Evolutionary conservation across 2,888 invertebrate species (phyloP).

Genomic region (Beris morrisii): DNA sequence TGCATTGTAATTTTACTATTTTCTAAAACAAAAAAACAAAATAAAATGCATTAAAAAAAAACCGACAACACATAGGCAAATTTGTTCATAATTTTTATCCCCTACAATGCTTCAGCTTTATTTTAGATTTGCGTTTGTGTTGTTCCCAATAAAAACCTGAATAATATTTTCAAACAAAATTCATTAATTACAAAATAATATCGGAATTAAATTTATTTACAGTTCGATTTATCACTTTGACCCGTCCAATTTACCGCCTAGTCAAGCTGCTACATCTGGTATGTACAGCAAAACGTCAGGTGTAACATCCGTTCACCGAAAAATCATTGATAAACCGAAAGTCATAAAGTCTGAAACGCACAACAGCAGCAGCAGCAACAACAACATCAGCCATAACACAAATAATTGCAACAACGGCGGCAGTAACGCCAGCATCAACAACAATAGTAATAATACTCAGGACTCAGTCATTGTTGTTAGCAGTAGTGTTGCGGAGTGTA

Average conservation of each 20-base stretch:
- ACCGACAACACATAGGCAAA: not conserved
- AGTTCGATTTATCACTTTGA: slow-evolving; percentile 57
- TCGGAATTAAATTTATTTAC: slow-evolving; percentile 41
- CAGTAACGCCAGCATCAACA: not conserved
- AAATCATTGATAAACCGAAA: slow-evolving; percentile 20
- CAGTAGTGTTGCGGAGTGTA: slow-evolving; percentile 2
- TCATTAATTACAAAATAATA: not conserved
- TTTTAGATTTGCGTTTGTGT: not conserved
- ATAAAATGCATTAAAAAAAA: slow-evolving; percentile 1
- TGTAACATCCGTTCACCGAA: slow-evolving; percentile 23
- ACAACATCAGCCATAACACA: slow-evolving; percentile 14
- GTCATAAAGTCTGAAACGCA: slow-evolving; percentile 20
- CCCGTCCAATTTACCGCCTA: slow-evolving; percentile 56
- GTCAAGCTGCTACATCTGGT: slow-evolving; percentile 48
- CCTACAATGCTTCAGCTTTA: not conserved
- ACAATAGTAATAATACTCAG: slow-evolving; percentile 32
- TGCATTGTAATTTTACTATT: too few relatives aligned
- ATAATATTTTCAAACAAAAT: not conserved
- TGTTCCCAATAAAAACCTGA: not conserved
- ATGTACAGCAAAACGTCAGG: slow-evolving; percentile 39
- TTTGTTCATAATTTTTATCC: not conserved
- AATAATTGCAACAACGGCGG: slow-evolving; percentile 30
- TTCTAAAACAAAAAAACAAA: too few relatives aligned
- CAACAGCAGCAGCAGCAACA: slow-evolving; percentile 13
- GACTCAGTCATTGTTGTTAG: slow-evolving; percentile 24